phyloP scores from a whole-genome alignment of 2,797 vertebrate species.

The Urocyon cinereoargenteus region DNA sequence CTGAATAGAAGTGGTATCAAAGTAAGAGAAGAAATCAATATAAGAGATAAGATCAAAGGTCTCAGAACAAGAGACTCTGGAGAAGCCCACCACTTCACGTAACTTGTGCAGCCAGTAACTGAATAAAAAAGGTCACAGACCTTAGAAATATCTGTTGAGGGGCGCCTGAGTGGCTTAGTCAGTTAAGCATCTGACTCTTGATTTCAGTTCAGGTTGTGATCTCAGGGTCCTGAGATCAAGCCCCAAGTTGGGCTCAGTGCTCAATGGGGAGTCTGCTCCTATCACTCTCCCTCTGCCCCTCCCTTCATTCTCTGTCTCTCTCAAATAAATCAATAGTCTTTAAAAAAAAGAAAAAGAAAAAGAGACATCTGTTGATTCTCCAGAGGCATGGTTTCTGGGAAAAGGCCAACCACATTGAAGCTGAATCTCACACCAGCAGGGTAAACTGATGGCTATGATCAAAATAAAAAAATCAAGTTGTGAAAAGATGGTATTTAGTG shows the following conservation, averaged over 20 bases:
- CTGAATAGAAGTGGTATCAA: neutral
- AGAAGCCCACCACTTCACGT: neutral
- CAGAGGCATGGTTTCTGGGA: neutral
- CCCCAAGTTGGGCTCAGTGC: neutral
- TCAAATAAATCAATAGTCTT: neutral
- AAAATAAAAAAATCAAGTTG: constrained; percentile 36
- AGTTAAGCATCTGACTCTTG: neutral
- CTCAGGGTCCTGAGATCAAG: neutral
- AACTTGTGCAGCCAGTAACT: neutral
- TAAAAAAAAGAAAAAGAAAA: neutral
- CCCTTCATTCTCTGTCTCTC: neutral
- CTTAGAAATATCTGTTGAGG: neutral
- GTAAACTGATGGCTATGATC: neutral
- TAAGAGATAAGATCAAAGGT: neutral
- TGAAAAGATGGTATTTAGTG: neutral
- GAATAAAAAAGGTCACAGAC: neutral
- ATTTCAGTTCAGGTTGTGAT: neutral
- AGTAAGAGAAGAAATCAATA: neutral
- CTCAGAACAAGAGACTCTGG: neutral
- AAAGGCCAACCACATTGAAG: neutral
- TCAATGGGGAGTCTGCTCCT: neutral
- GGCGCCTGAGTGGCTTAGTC: neutral
- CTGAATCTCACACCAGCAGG: neutral
- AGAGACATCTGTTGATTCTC: neutral
- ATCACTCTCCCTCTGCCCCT: neutral